A percentile compares a stretch with the other conserved stretches of the same genome.
Evolutionary conservation across 1,140 invertebrate genomes (phyloP).

Genomic region (Nomia melanderi): DNA sequence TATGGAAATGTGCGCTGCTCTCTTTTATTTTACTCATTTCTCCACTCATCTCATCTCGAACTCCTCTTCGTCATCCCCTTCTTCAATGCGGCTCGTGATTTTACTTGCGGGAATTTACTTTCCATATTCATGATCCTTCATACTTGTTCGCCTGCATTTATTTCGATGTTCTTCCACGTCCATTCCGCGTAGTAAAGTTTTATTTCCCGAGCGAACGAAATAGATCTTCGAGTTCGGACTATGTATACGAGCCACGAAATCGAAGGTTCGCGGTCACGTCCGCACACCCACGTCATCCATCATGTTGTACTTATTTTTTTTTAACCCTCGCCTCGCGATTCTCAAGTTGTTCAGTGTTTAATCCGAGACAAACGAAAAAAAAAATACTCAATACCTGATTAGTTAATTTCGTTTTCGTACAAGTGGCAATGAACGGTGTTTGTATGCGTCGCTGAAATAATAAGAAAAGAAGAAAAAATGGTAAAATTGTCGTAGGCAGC

Average conservation of each 20-base stretch:
- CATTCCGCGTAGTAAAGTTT: not conserved
- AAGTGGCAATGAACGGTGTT: constrained; percentile 55
- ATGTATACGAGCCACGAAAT: not conserved
- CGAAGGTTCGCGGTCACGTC: too few species aligned
- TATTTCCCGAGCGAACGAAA: not conserved
- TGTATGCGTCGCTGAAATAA: constrained; percentile 57
- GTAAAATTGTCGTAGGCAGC: constrained; percentile 41
- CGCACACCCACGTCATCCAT: not conserved
- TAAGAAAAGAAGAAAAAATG: constrained; percentile 9
- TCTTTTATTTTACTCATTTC: constrained; percentile 52
- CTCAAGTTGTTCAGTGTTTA: constrained; percentile 24
- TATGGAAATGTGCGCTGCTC: constrained; percentile 62
- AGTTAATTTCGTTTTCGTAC: constrained; percentile 60
- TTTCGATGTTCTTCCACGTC: not conserved
- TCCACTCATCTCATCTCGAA: not conserved
- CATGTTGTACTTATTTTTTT: constrained; percentile 26
- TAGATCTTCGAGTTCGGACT: not conserved
- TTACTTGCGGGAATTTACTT: not conserved
- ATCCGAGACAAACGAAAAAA: constrained; percentile 7
- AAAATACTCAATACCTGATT: constrained; percentile 70
- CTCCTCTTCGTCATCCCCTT: not conserved
- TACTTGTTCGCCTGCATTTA: not conserved
- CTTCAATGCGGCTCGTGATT: not conserved
- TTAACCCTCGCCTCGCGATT: not conserved
- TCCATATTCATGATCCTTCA: not conserved